These are phyloP conservation scores for Apeira syringaria DNA, from an alignment of 2,888 invertebrate genomes.

Conservation along the genomic window DNA sequence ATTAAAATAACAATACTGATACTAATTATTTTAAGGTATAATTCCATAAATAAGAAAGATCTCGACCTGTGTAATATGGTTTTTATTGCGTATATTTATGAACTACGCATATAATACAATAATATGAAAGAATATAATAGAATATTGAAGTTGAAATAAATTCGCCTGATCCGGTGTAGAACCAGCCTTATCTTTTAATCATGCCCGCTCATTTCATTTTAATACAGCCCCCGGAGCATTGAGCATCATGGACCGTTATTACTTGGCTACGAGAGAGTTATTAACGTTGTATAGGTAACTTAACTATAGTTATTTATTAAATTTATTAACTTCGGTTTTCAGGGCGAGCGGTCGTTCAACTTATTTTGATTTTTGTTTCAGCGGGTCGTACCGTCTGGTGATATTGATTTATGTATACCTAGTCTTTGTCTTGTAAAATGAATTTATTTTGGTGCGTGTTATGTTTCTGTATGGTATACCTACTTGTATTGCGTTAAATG, in stretches of 20 bases:
- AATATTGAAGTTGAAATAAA: too few species aligned
- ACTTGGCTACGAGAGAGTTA: constrained; percentile 44
- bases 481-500: too few species aligned
- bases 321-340: constrained; percentile 6
- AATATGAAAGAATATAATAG: too few species aligned
- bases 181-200: constrained; percentile 41
- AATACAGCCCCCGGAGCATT: constrained; percentile 39
- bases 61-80: too few species aligned
- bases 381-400: background rate
- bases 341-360: constrained; percentile 7
- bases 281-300: constrained; percentile 49
- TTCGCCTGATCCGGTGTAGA: constrained; percentile 33
- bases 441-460: background rate
- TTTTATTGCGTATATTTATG: too few species aligned
- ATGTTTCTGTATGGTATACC: too few species aligned
- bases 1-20: too few species aligned
- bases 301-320: constrained; percentile 6
- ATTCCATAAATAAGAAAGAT: too few species aligned
- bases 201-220: constrained; percentile 41
- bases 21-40: too few species aligned
- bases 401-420: constrained; percentile 1
- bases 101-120: too few species aligned
- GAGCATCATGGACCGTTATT: constrained; percentile 71
- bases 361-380: background rate
- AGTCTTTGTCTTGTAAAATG: background rate